Base-by-base conservation (phyloP, 1,140 invertebrate species). In the Wasmannia auropunctata region DNA sequence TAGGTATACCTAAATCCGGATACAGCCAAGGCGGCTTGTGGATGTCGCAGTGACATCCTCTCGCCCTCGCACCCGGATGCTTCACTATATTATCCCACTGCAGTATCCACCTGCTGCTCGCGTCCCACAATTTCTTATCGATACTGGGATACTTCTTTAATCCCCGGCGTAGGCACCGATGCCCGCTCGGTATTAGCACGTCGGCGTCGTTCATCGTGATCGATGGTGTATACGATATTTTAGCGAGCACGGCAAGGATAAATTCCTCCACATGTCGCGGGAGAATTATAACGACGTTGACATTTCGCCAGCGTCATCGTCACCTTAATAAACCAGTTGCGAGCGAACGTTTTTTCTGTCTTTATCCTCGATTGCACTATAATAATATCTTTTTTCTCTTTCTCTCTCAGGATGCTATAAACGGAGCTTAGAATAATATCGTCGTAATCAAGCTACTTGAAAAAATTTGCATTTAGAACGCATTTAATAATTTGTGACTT, bases 41-140 rank as follows among this genome's bases (percentile, higher is more conserved):
- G 67, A 95, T 89, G 69, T 95, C 95, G 81, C 95, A 95, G 60
- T 93, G 93, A 83, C 95, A 95, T 43, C 95, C 95, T 79, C 95
- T 92, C n/a, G 93, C 92, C 31, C 94, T 91, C 3, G 95, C 95
- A 43, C 95, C 95, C 5, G 94, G 95, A 91, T 95, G 95, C 83
- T 95, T 95, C 3, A 96, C 94, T 85, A 96, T 95, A 87, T 96
- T 96, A 91, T 96, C 96, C 93, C 95, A 96, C 49, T 96, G 93
- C 8, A 96, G 91, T 62, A 96, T 96, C 96, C 96, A 96, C 37
- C 92, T 95, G 84, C 95, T 94, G 85, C 95, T 95, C 0, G 92
- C 90, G 84, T 96, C 95, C 96, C 96, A 96, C n/a, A 95, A 81
- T 81, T 93, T 92, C 75, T 95, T 94, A 91, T 95, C 95, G 34